These are phyloP conservation scores for Lichenostomus cassidix DNA, from an alignment of 2,113 vertebrate genomes.

Conservation along the genomic window DNA sequence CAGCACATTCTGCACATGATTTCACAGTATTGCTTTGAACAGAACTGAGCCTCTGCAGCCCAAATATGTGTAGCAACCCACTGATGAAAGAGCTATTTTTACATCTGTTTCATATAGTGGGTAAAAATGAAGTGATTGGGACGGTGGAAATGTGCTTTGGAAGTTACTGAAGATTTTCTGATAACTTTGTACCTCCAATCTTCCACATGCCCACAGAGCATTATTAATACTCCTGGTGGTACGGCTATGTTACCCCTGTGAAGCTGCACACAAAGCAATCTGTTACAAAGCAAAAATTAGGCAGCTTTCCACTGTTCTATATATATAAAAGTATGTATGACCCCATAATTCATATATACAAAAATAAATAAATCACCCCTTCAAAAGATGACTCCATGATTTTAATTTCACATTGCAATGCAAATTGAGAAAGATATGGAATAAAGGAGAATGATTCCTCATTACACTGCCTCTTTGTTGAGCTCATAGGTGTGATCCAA, in stretches of 20 bases:
- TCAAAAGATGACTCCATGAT: background rate
- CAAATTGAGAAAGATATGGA: background rate
- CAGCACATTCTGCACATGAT: constrained; percentile 32
- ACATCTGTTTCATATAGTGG: constrained; percentile 69
- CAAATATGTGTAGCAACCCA: constrained; percentile 23
- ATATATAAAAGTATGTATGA: background rate
- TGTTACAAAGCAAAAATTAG: background rate
- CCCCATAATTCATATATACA: background rate
- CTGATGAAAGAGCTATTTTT: constrained; percentile 60
- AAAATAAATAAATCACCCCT: background rate
- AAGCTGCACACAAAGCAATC: background rate
- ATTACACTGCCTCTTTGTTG: background rate
- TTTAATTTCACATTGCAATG: background rate
- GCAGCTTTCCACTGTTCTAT: background rate
- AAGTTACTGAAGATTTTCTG: constrained; percentile 49
- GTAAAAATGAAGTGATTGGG: constrained; percentile 52
- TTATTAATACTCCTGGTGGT: background rate
- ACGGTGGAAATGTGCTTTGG: constrained; percentile 37
- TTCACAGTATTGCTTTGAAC: constrained; percentile 29
- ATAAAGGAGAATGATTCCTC: background rate
- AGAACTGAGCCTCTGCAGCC: background rate
- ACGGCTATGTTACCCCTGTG: background rate
- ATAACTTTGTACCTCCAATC: constrained; percentile 38
- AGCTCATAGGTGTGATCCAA: background rate
- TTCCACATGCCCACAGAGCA: constrained; percentile 12